These are phyloP conservation scores for Spicauda simplicius DNA, from an alignment of 2,888 invertebrate genomes.

Conservation along the genomic window DNA sequence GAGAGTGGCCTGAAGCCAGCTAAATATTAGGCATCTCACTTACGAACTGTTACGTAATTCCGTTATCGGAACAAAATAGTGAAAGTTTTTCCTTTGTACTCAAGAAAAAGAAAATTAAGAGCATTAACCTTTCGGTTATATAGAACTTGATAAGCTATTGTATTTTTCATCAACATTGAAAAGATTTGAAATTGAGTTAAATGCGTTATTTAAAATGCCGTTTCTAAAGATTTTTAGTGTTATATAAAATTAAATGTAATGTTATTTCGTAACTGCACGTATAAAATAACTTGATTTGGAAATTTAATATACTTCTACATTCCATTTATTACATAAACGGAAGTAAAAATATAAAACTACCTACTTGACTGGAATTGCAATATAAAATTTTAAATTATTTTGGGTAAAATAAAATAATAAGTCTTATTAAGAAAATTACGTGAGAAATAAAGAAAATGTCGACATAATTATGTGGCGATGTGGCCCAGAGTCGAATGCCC, in stretches of 20 bases:
- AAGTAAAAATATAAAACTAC: not conserved
- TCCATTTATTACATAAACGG: not conserved
- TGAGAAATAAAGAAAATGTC: no score
- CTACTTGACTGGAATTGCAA: not conserved
- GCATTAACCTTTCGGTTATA: conserved; percentile 7
- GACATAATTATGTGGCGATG: no score
- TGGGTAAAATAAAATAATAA: no score
- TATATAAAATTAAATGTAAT: not conserved
- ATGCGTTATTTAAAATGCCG: not conserved
- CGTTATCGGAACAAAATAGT: conserved; percentile 30
- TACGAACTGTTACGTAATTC: conserved; percentile 8
- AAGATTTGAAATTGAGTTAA: not conserved
- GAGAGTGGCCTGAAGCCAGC: not conserved
- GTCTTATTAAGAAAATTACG: no score
- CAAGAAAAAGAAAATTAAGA: conserved; percentile 25
- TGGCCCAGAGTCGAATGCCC: no score
- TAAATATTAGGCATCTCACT: not conserved
- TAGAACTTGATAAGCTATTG: conserved; percentile 9
- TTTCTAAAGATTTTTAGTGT: not conserved
- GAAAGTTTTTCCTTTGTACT: conserved; percentile 32
- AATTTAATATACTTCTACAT: not conserved
- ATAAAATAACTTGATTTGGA: not conserved
- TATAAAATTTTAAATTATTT: no score
- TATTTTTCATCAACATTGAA: not conserved
- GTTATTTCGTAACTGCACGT: not conserved